A percentile compares a stretch with the other conserved stretches of the same genome.
Conservation (phyloP, 2,113 vertebrate genomes). For the Mastomys natalensis region DNA sequence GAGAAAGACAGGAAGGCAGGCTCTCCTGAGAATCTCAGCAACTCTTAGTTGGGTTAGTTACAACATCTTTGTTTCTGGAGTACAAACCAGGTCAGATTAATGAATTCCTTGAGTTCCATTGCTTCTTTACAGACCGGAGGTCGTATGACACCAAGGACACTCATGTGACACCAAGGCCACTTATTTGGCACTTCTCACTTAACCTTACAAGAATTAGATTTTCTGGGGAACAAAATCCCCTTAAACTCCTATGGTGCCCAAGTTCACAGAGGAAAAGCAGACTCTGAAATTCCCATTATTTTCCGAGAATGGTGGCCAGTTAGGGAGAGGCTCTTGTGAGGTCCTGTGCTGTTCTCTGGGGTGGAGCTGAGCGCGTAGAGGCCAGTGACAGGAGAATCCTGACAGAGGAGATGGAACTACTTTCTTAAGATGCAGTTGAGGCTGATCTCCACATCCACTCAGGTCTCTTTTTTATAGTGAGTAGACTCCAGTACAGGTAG, state of each 20-base stretch:
- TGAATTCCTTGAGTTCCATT: conserved; percentile 67
- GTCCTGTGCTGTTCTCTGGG: background rate
- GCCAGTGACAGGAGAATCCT: background rate
- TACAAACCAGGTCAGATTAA: conserved; percentile 65
- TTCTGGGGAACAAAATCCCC: conserved; percentile 20
- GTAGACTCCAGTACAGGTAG: background rate
- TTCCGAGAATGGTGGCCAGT: background rate
- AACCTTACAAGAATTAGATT: conserved; percentile 37
- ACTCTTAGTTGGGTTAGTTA: background rate
- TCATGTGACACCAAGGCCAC: conserved; percentile 11
- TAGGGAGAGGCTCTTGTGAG: background rate
- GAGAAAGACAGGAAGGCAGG: background rate
- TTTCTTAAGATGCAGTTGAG: background rate
- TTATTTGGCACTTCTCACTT: background rate
- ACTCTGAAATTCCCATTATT: background rate
- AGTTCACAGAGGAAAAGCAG: background rate
- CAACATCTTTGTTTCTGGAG: conserved; percentile 38
- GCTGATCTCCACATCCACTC: background rate
- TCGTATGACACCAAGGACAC: conserved; percentile 1
- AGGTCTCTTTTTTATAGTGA: background rate
- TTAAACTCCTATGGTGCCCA: background rate
- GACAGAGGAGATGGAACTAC: background rate
- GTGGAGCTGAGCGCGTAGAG: background rate
- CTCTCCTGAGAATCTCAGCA: background rate
- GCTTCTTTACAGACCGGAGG: background rate